Evolutionary conservation across 2,113 vertebrate species (phyloP), one percentile per base, ranked within the genome.

Genomic region (Anser cygnoides): DNA sequence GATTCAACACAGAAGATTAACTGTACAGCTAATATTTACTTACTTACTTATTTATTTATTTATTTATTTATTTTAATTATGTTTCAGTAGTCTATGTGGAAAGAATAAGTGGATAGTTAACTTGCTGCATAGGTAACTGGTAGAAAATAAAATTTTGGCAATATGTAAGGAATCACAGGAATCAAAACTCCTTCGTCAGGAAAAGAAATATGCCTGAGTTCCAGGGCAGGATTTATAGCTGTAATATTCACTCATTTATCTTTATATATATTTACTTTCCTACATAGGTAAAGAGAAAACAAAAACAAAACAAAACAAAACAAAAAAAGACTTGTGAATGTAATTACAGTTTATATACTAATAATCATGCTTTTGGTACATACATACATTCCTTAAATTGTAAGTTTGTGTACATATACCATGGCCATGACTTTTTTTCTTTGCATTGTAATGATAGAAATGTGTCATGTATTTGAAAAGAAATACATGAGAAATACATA

Each of bases 1-100:
- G 4, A 26, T 4, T 54, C 54, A 25, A 52, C 5, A 18, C 3
- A 49, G 7, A 63, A 50, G 2, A 22, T 37, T 46, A 54, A 74
- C 33, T 72, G 4, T 11, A 52, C 33, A 1, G 3, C 1, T 1
- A 4, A 9, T 3, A 63, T 71, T 50, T 50, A 50, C 7, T 50
- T 49, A 49, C 11, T 39, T 43, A 58, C 37, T 19, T 62, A n/a
- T 93, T 52, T 28, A 37, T 8, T 50, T 50, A 50, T 23, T 50
- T 49, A 49, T 13, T 39, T 43, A 58, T 41, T 19, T 62, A n/a
- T 93, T 52, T 28, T 20, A 39, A 57, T 4, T 19, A 2, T 8
- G 15, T 65, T 85, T 61, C 5, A 4, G 15, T 3, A 67, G 10
- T 15, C 4, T 74, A 2, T 59, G 8, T 71, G 33, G 18, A 57